Evolutionary conservation across 2,888 invertebrate genomes (phyloP).

Genomic region (Heliconius cydno): DNA sequence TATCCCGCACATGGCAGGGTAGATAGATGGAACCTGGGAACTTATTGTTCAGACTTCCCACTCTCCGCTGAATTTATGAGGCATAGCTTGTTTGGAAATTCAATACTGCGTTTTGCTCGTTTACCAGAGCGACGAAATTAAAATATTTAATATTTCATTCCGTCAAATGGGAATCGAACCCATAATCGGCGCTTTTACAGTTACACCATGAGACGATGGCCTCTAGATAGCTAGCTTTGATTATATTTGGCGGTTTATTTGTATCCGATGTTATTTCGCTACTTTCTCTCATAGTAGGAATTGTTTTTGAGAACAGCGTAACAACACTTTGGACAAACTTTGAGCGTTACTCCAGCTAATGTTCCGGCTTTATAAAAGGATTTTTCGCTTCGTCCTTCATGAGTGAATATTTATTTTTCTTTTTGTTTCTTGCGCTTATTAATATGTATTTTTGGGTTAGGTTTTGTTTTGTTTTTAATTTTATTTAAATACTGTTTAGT

Average conservation of each 20-base stretch:
- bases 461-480: constrained; percentile 38
- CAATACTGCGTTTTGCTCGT: no score
- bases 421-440: constrained; percentile 36
- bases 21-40: no score
- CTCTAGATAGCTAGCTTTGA: constrained; percentile 54
- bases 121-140: no score
- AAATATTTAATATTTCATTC: no score
- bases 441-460: constrained; percentile 34
- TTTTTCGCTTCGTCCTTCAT: constrained; percentile 37
- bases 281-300: constrained; percentile 63
- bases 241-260: constrained; percentile 66
- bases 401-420: constrained; percentile 28
- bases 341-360: constrained; percentile 44
- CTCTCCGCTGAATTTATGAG: no score
- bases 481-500: constrained; percentile 27
- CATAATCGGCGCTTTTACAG: no score
- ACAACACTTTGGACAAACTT: constrained; percentile 43
- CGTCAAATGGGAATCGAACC: no score
- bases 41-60: no score
- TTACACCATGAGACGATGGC: no score
- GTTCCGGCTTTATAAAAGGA: constrained; percentile 45
- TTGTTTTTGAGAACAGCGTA: constrained; percentile 65
- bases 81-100: no score
- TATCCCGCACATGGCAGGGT: no score
- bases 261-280: constrained; percentile 65